Evolutionary conservation across 2,888 invertebrate genomes (phyloP).

Genomic region (Cephus pygmeus): DNA sequence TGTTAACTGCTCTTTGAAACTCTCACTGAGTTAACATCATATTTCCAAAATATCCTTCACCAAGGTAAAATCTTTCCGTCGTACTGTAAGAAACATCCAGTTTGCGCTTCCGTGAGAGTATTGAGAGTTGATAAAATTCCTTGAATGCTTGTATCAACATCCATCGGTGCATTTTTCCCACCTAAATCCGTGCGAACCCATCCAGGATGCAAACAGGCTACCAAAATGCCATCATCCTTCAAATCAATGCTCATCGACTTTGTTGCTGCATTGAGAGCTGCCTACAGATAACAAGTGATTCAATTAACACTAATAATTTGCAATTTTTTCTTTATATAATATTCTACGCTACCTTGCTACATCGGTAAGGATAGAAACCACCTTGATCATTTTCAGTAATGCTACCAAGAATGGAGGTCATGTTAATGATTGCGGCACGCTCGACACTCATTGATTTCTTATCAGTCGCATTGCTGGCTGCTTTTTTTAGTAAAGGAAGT

Average conservation of each 20-base stretch:
- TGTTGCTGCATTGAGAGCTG: conserved; percentile 87
- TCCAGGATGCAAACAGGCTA: conserved; percentile 84
- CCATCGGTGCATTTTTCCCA: conserved; percentile 81
- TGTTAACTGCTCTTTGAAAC: not conserved
- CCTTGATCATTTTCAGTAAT: conserved; percentile 80
- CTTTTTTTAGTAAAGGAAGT: conserved; percentile 78
- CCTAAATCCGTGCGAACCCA: conserved; percentile 95
- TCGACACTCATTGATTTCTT: conserved; percentile 70
- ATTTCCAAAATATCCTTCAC: conserved; percentile 66
- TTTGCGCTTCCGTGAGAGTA: conserved; percentile 73
- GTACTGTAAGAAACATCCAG: conserved; percentile 82
- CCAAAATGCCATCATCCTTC: conserved; percentile 79
- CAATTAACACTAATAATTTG: not conserved
- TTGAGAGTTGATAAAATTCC: conserved; percentile 76
- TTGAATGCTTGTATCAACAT: conserved; percentile 75
- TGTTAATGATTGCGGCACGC: conserved; percentile 83
- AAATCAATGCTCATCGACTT: conserved; percentile 87
- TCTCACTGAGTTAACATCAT: not conserved
- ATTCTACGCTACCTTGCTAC: conserved; percentile 78
- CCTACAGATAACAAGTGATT: conserved; percentile 68
- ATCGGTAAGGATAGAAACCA: conserved; percentile 86
- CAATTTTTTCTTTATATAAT: not conserved
- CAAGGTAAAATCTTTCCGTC: conserved; percentile 81
- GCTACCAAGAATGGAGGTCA: conserved; percentile 85
- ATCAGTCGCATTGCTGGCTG: conserved; percentile 70